Base-by-base conservation (phyloP, 2,888 invertebrate species). In the Metalampra italica region DNA sequence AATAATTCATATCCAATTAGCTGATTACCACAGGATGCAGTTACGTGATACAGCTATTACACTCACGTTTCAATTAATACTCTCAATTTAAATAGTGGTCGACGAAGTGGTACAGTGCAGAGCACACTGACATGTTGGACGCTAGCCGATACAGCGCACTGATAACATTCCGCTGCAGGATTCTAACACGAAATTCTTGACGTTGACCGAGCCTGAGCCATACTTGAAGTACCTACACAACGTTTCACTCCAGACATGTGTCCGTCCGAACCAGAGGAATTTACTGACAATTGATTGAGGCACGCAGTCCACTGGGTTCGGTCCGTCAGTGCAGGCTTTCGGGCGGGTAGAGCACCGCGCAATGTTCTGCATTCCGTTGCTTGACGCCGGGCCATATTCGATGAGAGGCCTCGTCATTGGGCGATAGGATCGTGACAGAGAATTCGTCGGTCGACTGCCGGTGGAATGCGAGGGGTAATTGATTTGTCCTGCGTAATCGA, bases 401-500 rank as follows among this genome's bases (percentile, higher is more conserved):
- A 74, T 62, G 76, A 79, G 81, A 78, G 78, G 67, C 71, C 74
- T 76, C 80, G 77, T 82, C 81, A 77, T 71, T 73, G 73, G 71
- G 62, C 66, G 82, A 82, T 84, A 73, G 78, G 79, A 78, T 84
- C 83, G 84, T 84, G 85, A 82, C 80, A 81, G 87, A 71, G 84
- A 86, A 86, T 87, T 84, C 86, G 81, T 81, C 81, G 83, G 78
- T 70, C 72, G 76, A 60, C 75, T 73, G 82, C 71, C 71, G 71
- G 66, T 72, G 87, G 88, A 85, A 89, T 89, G 86, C 81, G 72
- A 78, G 68, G 71, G 71, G 75, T 87, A 89, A 89, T 87, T 87
- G 89, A 89, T 88, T 89, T 81, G 88, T 87, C 86, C 86, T 82
- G 78, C 78, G 84, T 88, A 82, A 85, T 84, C 81, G 79, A 80